phyloP scores from a whole-genome alignment of 1,140 invertebrate species.

The Teleopsis dalmanni region DNA sequence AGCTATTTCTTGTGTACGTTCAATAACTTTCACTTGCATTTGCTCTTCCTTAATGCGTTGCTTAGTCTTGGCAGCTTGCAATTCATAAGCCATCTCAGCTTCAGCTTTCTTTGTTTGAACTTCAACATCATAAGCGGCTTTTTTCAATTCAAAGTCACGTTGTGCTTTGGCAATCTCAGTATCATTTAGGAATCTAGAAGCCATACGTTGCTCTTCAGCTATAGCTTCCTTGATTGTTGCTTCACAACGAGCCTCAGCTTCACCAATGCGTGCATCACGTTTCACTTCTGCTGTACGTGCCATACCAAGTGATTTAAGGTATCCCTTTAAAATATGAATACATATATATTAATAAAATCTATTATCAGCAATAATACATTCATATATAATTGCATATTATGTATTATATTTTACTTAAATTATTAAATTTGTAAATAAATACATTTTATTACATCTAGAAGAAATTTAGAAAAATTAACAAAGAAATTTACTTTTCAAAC shows the following conservation, averaged over 20 bases:
- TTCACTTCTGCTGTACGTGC: constrained; percentile 95
- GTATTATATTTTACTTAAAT: too few species aligned
- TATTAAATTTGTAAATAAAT: too few species aligned
- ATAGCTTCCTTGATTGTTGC: constrained; percentile 88
- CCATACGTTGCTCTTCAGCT: constrained; percentile 94
- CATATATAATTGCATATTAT: too few species aligned
- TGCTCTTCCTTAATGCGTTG: constrained; percentile 94
- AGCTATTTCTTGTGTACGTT: constrained; percentile 84
- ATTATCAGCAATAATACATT: too few species aligned
- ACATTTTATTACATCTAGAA: too few species aligned
- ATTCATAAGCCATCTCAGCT: constrained; percentile 88
- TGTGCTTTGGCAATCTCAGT: constrained; percentile 95
- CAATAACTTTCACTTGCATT: constrained; percentile 92
- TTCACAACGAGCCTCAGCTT: constrained; percentile 86
- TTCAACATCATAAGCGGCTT: constrained; percentile 94
- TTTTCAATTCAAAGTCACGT: constrained; percentile 93
- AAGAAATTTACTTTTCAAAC: too few species aligned
- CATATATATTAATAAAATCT: background rate
- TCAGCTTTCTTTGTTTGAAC: constrained; percentile 91
- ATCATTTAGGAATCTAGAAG: constrained; percentile 81
- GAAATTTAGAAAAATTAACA: too few species aligned
- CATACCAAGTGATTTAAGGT: constrained; percentile 90
- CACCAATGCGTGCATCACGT: constrained; percentile 89
- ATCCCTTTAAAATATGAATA: constrained; percentile 61
- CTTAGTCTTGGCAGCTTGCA: constrained; percentile 93